A percentile compares a stretch with the other conserved stretches of the same genome.
Conservation (phyloP, 2,113 vertebrate species). For the Trogon melanurus region DNA sequence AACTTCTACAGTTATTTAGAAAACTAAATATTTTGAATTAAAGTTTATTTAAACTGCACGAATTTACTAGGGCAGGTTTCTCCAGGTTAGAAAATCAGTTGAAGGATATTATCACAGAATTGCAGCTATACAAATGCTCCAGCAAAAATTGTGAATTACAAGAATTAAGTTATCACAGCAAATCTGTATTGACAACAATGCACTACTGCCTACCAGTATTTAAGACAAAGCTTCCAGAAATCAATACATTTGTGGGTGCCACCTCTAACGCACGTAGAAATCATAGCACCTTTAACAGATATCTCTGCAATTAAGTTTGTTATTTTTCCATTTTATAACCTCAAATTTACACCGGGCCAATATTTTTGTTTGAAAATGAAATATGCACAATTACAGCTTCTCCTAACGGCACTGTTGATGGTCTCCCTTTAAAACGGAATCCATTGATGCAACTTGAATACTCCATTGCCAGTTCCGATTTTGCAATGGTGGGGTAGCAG, state of each 20-base stretch:
- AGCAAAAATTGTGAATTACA: not conserved
- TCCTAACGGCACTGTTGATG: not conserved
- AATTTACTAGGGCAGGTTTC: not conserved
- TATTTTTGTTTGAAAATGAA: not conserved
- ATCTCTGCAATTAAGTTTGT: not conserved
- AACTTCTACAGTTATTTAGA: not conserved
- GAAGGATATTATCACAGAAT: not conserved
- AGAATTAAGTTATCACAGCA: conserved; percentile 3
- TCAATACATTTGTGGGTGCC: not conserved
- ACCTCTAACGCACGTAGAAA: not conserved
- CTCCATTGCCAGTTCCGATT: not conserved
- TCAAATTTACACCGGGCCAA: rapidly evolving
- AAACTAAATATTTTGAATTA: not conserved
- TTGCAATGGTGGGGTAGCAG: not conserved
- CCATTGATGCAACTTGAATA: not conserved
- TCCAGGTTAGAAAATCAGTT: not conserved
- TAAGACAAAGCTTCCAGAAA: not conserved
- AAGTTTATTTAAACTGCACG: not conserved
- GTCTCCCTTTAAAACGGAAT: not conserved
- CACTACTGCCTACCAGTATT: not conserved
- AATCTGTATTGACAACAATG: conserved; percentile 10
- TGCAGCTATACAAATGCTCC: not conserved
- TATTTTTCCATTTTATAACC: not conserved
- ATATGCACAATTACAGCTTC: not conserved
- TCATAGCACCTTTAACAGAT: not conserved